phyloP scores from a whole-genome alignment of 1,140 invertebrate genomes.

The Lanistes nyassanus region DNA sequence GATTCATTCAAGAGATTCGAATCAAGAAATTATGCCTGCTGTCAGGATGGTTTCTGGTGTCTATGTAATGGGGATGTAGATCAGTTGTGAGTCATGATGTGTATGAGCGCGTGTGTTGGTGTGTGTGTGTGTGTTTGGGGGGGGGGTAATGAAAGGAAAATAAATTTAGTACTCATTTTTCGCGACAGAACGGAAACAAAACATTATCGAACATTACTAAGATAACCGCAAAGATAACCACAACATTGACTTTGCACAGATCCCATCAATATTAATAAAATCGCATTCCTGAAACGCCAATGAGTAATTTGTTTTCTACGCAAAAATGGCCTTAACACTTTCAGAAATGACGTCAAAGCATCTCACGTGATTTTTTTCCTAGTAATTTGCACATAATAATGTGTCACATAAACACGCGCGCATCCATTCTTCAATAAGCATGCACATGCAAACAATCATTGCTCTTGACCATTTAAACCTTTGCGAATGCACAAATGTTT shows the following conservation, averaged over 20 bases:
- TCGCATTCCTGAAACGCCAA: neutral
- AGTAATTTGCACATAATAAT: neutral
- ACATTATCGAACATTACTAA: neutral
- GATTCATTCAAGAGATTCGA: no score
- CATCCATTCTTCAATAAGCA: neutral
- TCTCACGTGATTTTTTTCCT: neutral
- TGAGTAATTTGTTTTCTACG: neutral
- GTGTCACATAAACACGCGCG: neutral
- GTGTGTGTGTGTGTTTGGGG: constrained; percentile 11
- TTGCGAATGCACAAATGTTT: neutral
- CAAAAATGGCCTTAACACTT: neutral
- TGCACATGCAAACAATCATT: neutral
- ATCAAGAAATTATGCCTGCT: neutral
- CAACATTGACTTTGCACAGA: neutral
- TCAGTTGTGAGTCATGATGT: neutral
- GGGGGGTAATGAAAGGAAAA: constrained; percentile 1
- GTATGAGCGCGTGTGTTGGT: neutral
- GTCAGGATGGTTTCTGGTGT: neutral
- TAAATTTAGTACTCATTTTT: no score
- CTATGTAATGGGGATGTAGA: neutral
- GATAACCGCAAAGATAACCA: neutral
- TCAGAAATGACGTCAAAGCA: neutral
- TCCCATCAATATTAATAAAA: neutral
- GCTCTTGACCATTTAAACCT: neutral
- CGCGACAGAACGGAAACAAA: neutral